These are phyloP conservation scores for Orthonychiurus folsomi DNA, from an alignment of 2,888 invertebrate genomes.

Conservation along the genomic window DNA sequence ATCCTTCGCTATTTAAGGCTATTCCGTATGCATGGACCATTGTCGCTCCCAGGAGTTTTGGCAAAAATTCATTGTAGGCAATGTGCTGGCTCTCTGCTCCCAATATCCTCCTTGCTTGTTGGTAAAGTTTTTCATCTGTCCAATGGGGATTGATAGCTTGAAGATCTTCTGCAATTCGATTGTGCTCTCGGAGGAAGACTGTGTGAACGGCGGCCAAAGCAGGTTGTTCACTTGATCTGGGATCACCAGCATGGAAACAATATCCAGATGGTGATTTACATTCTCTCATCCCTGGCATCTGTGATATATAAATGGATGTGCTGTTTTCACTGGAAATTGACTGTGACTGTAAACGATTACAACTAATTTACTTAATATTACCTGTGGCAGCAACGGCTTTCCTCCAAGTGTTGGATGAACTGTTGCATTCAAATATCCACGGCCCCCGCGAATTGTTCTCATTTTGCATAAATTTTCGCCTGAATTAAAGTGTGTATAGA, in stretches of 20 bases:
- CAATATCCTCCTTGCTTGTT: conserved; percentile 66
- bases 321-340: conserved; percentile 3
- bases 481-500: neutral
- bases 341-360: neutral
- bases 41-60: conserved; percentile 61
- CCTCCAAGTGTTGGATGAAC: conserved; percentile 58
- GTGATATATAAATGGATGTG: neutral
- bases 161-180: conserved; percentile 69
- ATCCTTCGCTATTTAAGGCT: conserved; percentile 46
- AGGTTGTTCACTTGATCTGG: conserved; percentile 85
- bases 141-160: conserved; percentile 77
- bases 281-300: conserved; percentile 53
- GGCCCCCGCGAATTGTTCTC: conserved; percentile 64
- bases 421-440: conserved; percentile 74
- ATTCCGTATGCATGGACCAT: conserved; percentile 48
- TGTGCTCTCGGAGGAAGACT: conserved; percentile 80
- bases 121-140: conserved; percentile 76
- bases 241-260: conserved; percentile 84
- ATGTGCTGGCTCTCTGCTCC: conserved; percentile 71
- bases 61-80: conserved; percentile 81
- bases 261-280: conserved; percentile 76
- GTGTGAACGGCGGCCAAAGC: conserved; percentile 82
- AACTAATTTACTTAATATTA: conserved; percentile 41
- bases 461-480: conserved; percentile 74
- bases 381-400: conserved; percentile 70